Conservation (phyloP, 1,140 invertebrate genomes). For the Watersipora subatra region DNA sequence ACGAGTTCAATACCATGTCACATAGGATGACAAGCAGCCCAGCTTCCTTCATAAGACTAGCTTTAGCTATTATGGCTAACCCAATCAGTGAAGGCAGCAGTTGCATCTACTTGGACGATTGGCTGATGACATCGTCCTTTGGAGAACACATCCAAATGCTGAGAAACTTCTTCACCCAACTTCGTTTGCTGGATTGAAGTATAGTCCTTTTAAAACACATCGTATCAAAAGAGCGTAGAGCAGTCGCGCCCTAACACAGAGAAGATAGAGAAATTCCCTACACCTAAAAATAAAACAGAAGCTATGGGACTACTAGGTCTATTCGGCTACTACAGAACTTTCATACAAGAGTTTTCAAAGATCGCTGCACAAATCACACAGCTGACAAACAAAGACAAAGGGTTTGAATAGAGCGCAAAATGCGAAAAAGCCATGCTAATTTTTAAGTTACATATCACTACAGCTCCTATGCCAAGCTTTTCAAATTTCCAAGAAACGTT, state of each 20-base stretch:
- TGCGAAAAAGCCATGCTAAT: conserved; percentile 8
- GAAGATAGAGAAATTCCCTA: conserved; percentile 10
- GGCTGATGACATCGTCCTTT: conserved; percentile 10
- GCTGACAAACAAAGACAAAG: conserved; percentile 5
- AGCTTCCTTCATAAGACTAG: conserved; percentile 32
- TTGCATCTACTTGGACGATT: conserved; percentile 10
- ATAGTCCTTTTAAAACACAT: conserved; percentile 15
- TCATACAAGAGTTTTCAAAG: conserved; percentile 10
- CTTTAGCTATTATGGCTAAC: conserved; percentile 18
- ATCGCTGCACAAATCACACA: conserved; percentile 10
- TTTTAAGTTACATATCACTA: conserved; percentile 8
- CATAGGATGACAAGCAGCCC: conserved; percentile 38
- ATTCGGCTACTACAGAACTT: conserved; percentile 14
- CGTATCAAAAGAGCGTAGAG: conserved; percentile 12
- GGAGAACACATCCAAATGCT: conserved; percentile 10
- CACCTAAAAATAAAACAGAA: conserved; percentile 8
- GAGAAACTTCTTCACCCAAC: conserved; percentile 8
- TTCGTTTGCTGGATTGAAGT: conserved; percentile 12
- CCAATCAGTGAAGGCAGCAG: neutral
- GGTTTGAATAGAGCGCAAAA: conserved; percentile 10
- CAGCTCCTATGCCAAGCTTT: conserved; percentile 9
- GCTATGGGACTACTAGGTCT: conserved; percentile 12
- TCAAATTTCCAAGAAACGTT: neutral
- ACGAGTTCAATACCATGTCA: conserved; percentile 30
- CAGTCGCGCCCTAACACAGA: conserved; percentile 10